A percentile compares a stretch with the other conserved stretches of the same genome.
Evolutionary conservation across 2,113 vertebrate species (phyloP).

Genomic region (Aspiorhynchus laticeps): DNA sequence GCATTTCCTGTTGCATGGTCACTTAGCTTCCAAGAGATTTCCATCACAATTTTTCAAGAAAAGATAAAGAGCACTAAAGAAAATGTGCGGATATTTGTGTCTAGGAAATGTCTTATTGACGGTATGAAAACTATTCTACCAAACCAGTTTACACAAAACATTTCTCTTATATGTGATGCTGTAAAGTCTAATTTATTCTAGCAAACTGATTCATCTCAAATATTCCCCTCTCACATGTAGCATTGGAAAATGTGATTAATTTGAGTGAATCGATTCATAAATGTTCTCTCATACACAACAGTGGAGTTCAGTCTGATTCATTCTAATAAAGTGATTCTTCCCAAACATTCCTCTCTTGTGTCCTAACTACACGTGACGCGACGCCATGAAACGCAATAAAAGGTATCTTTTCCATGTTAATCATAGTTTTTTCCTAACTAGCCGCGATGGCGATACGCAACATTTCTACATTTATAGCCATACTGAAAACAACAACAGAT

Average conservation of each 20-base stretch:
- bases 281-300: background rate
- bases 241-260: background rate
- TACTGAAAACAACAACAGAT: too few species aligned
- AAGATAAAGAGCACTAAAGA: background rate
- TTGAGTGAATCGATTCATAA: background rate
- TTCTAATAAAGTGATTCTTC: background rate
- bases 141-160: background rate
- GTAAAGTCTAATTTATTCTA: background rate
- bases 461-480: too few species aligned
- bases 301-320: background rate
- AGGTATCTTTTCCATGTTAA: too few species aligned
- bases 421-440: too few species aligned
- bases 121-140: background rate
- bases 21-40: background rate
- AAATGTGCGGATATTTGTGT: background rate
- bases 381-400: too few species aligned
- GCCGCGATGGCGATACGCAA: too few species aligned
- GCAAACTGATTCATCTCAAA: background rate
- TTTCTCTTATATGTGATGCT: background rate
- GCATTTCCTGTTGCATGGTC: conserved; percentile 2
- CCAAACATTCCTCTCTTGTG: background rate
- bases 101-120: conserved; percentile 44
- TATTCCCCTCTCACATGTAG: background rate
- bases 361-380: too few species aligned
- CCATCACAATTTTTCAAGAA: background rate